These are phyloP conservation scores for Rafetus swinhoei DNA, from an alignment of 2,113 vertebrate species.

Conservation along the genomic window DNA sequence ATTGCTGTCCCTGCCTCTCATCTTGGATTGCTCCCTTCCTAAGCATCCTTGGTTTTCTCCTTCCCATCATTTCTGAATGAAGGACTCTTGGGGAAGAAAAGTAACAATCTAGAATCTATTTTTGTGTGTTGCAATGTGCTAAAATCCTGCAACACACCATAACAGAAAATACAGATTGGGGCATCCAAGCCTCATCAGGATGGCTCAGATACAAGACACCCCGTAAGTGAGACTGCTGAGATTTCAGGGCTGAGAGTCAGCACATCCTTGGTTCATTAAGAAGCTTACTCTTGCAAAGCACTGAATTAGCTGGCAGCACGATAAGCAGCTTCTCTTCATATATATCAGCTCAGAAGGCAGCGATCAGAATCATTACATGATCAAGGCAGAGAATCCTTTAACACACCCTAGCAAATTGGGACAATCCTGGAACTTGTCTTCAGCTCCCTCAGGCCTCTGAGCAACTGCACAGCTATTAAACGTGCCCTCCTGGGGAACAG, in stretches of 20 bases:
- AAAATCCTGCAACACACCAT: background rate
- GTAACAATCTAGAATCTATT: background rate
- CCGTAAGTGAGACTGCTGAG: background rate
- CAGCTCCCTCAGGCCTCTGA: background rate
- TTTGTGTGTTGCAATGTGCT: background rate
- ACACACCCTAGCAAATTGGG: background rate
- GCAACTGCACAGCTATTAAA: background rate
- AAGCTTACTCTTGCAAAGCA: slow-evolving; percentile 25
- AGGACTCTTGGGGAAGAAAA: no score
- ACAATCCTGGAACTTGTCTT: background rate
- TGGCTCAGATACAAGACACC: background rate
- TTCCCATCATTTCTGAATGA: background rate
- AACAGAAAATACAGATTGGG: background rate
- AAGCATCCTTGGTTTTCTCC: background rate
- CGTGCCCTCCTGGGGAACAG: background rate
- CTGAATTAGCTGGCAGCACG: slow-evolving; percentile 1
- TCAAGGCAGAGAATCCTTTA: background rate
- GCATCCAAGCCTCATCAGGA: background rate
- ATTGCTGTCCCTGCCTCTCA: background rate
- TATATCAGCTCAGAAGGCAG: background rate
- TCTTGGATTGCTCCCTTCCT: background rate
- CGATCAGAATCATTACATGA: rapidly evolving
- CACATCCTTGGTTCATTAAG: background rate
- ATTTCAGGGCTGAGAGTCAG: background rate
- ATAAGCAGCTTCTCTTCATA: background rate